Evolutionary conservation across 1,140 invertebrate species (phyloP), one percentile per base, ranked within the genome.

Genomic region (Neelides sp.): DNA sequence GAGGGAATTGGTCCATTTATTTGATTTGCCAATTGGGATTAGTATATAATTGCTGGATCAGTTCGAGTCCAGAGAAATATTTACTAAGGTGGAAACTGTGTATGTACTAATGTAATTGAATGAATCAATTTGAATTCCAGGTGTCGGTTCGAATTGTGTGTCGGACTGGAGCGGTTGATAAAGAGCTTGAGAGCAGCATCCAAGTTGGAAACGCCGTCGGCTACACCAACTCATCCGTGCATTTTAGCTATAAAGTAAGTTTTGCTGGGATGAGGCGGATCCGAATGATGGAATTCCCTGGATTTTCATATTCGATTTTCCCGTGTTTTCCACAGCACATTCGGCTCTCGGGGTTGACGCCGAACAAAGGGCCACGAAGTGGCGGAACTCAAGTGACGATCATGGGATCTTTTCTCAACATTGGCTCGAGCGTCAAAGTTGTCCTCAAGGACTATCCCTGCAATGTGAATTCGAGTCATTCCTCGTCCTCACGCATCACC

Each of bases 301-400:
- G 32, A 23, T 45, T 30, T 10, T 45, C 32, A n/a, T n/a, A n/a
- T n/a, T n/a, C n/a, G n/a, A n/a, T n/a, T n/a, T n/a, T n/a, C n/a
- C n/a, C n/a, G n/a, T n/a, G n/a, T 50, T 46, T 51, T 52, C 56
- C 53, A 7, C 57, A 74, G 72, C 80, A 89, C 66, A 80, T 92
- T 43, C 74, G 78, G 62, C 66, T 97, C 36, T 78, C 75, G 39
- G 80, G 82, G 4, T 73, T 97, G 43, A 80, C 79, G 66, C 94
- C 95, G 1, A 71, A 75, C 0, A 73, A 87, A 37, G 95, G 94
- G 0, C 94, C 94, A 3, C 78, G 85, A 60, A 90, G 89, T 56
- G 95, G 94, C 20, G 94, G 94, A 1, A 97, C 93, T 0, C 79
- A 83, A 59, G 68, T 98, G 39, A 86, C 85, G 2, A 83, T 98